These are phyloP conservation scores for Burhinus oedicnemus DNA, from an alignment of 2,113 vertebrate genomes.

Conservation along the genomic window DNA sequence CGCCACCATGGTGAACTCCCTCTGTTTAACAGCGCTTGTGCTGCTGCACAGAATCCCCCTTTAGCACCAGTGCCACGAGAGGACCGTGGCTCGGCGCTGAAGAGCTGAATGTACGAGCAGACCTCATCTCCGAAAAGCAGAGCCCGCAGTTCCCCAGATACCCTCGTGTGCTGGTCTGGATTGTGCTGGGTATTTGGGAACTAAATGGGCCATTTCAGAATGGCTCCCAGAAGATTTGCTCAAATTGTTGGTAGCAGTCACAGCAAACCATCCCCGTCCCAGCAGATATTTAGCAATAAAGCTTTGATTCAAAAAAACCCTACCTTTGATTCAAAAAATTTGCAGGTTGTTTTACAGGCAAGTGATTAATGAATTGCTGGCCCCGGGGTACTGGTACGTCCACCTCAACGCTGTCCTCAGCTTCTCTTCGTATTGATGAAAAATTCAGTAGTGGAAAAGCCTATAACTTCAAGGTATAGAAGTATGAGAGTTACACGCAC, in stretches of 20 bases:
- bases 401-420: background rate
- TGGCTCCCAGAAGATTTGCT: background rate
- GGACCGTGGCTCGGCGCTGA: rapidly evolving
- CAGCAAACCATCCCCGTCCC: background rate
- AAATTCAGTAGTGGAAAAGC: background rate
- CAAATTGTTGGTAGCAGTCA: background rate
- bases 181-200: background rate
- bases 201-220: background rate
- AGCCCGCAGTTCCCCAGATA: background rate
- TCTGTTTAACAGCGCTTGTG: background rate
- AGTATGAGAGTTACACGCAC: background rate
- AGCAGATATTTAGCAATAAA: background rate
- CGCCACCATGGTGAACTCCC: background rate
- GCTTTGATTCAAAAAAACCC: background rate
- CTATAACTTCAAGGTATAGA: background rate
- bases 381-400: no score
- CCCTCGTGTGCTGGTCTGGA: background rate
- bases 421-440: background rate
- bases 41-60: background rate
- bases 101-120: background rate
- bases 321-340: background rate
- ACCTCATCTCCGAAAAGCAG: background rate
- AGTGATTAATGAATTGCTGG: background rate
- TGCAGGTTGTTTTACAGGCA: background rate
- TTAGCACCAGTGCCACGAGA: background rate